Evolutionary conservation across 2,888 invertebrate genomes (phyloP).

Genomic region (Proisotoma minuta): DNA sequence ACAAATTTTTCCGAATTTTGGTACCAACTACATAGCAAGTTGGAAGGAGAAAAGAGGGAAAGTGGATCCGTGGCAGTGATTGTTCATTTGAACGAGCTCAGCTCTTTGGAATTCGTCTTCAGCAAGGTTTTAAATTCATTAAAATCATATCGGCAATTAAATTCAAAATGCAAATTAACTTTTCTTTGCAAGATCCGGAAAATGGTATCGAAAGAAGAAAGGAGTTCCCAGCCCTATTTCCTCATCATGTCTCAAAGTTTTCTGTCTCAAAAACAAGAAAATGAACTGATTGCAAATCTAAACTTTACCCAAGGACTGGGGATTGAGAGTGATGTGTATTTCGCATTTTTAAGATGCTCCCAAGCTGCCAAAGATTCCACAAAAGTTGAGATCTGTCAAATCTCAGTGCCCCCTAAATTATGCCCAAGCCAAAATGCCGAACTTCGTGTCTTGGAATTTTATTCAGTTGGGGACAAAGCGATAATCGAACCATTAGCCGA

Average conservation of each 20-base stretch:
- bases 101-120: background rate
- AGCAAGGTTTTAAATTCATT: background rate
- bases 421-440: no score
- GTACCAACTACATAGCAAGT: no score
- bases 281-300: background rate
- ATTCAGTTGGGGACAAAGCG: conserved; percentile 21
- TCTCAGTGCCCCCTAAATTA: no score
- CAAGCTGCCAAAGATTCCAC: background rate
- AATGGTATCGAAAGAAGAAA: no score
- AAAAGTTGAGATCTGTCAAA: background rate
- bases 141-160: background rate
- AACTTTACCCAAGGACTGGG: background rate
- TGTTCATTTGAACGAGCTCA: background rate
- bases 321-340: conserved; percentile 8
- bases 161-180: background rate
- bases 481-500: conserved; percentile 14
- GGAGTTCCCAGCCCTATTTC: conserved; percentile 1
- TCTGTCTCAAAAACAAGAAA: background rate
- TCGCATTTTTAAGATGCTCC: background rate
- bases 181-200: background rate
- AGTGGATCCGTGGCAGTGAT: background rate
- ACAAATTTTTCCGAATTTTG: background rate
- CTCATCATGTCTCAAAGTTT: background rate
- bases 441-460: conserved; percentile 12
- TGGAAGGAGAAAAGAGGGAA: background rate